Conservation (phyloP, 2,888 invertebrate species). For the Drosophila pseudotakahashii region DNA sequence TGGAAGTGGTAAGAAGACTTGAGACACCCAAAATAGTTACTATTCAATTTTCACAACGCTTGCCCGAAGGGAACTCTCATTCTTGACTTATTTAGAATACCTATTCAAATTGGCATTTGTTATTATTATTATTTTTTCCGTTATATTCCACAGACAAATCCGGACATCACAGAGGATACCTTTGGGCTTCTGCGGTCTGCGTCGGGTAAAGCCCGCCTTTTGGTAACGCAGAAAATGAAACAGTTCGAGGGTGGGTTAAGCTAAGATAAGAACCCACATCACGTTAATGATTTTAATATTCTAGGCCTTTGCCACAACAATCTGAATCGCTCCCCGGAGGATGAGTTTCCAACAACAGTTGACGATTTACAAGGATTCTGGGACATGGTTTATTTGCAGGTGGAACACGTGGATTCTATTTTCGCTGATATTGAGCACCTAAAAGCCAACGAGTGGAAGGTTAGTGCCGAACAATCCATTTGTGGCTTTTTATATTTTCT, state of each 20-base stretch:
- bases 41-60: too few species aligned
- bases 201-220: constrained; percentile 94
- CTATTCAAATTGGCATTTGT: too few species aligned
- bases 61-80: too few species aligned
- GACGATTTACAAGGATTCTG: constrained; percentile 98
- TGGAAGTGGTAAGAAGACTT: too few species aligned
- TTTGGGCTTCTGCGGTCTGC: constrained; percentile 94
- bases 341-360: constrained; percentile 94
- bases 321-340: constrained; percentile 88
- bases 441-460: constrained; percentile 89
- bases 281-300: constrained; percentile 30
- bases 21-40: too few species aligned
- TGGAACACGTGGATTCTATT: constrained; percentile 92
- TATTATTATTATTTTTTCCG: neutral
- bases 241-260: constrained; percentile 91
- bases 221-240: constrained; percentile 96
- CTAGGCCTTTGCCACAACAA: constrained; percentile 88
- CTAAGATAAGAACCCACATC: neutral
- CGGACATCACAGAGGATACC: constrained; percentile 90
- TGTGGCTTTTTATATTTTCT: neutral
- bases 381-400: constrained; percentile 98
- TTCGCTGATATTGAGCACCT: constrained; percentile 89
- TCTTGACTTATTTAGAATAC: too few species aligned
- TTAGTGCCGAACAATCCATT: constrained; percentile 33
- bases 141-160: constrained; percentile 72